Evolutionary conservation across 2,113 vertebrate species (phyloP), one percentile per base, ranked within the genome.

Genomic region (Donacobius atricapilla): DNA sequence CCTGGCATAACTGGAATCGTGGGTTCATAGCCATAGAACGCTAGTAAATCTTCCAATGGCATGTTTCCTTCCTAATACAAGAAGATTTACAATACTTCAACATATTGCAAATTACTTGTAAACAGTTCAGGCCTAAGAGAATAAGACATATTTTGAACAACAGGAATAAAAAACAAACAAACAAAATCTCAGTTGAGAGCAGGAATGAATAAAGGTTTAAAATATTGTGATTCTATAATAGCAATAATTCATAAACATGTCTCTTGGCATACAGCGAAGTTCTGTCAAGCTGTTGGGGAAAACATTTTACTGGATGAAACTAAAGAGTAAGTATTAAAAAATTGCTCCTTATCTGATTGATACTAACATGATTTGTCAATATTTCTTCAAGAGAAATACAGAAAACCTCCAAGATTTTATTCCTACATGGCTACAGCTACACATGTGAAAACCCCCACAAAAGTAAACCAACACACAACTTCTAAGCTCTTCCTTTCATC

Each of bases 21-120:
- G 10, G 98, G 97, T 95, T 99, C 99, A 75, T 99, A 99, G 66
- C 99, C 99, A 97, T 99, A 99, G 93, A 99, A 99, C 39, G 99
- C 99, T 96, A 99, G 86, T 54, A 99, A 97, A 86, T 99, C 99
- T 97, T 99, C 99, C 83, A 99, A 93, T 4, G 99, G 99, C 99
- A 99, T 99, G 93, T 98, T 99, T 92, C 99, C 99, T 97, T 99
- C 99, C 99, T 99, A 96, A 63, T 30, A 70, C 57, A 94, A 83
- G 21, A 95, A 48, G 44, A 96, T 69, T 72, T 53, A 85, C 40
- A 94, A 92, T 16, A 83, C 27, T 58, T 93, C 33, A 93, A 37
- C 8, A 40, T 8, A 77, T 22, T 76, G n/a, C 9, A 28, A 89
- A 87, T 75, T 22, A 91, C 56, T 28, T 75, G 25, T 69, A 21